Evolutionary conservation across 2,797 vertebrate species (phyloP).

Genomic region (Tinamus major): DNA sequence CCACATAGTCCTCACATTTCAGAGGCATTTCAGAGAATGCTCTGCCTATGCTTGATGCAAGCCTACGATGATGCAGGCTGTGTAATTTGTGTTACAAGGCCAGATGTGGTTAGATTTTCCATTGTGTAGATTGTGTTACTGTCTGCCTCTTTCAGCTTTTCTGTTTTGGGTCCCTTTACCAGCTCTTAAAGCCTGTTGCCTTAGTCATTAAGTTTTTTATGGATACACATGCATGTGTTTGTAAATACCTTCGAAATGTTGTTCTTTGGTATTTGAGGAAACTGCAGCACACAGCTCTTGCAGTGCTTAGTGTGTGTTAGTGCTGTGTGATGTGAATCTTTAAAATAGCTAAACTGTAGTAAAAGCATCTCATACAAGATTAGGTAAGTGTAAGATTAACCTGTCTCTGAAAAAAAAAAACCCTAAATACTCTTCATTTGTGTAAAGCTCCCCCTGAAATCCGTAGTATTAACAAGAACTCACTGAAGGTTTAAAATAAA

Average conservation of each 20-base stretch:
- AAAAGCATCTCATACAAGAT: slow-evolving; percentile 9
- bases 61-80: background rate
- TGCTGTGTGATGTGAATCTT: background rate
- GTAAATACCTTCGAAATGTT: background rate
- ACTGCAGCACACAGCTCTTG: background rate
- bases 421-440: slow-evolving; percentile 7
- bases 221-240: background rate
- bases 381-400: slow-evolving; percentile 6
- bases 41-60: background rate
- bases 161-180: background rate
- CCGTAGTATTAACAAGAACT: slow-evolving; percentile 15
- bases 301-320: background rate
- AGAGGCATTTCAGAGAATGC: background rate
- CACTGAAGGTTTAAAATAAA: slow-evolving; percentile 35
- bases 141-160: background rate
- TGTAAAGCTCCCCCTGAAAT: background rate
- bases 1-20: background rate
- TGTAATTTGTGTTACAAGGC: background rate
- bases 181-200: background rate
- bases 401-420: background rate
- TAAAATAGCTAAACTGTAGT: background rate
- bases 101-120: background rate
- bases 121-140: background rate
- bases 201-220: background rate
- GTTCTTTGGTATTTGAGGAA: background rate